These are phyloP conservation scores for Limonius californicus DNA, from an alignment of 1,140 invertebrate species.

Conservation along the genomic window DNA sequence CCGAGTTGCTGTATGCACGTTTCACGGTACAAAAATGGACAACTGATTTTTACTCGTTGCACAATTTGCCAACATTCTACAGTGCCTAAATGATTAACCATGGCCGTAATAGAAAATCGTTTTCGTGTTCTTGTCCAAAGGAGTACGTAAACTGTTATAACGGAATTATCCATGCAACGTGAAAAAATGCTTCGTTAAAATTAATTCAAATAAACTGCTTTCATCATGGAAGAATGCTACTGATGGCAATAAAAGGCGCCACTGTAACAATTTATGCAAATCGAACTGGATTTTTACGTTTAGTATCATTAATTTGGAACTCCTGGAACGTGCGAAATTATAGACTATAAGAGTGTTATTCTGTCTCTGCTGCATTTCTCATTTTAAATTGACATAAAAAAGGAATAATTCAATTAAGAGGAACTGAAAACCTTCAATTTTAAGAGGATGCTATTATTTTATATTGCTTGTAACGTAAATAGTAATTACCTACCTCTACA, in stretches of 20 bases:
- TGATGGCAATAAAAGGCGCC: conserved; percentile 25
- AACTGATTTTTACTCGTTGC: too few relatives aligned
- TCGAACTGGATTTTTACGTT: conserved; percentile 24
- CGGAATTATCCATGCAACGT: too few relatives aligned
- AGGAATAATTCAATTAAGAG: not conserved
- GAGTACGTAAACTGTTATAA: too few relatives aligned
- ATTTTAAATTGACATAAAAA: conserved; percentile 10
- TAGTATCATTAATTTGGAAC: conserved; percentile 18
- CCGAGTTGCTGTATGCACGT: not conserved
- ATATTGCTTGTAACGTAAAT: too few relatives aligned
- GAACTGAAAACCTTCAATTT: conserved; percentile 1
- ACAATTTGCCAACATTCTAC: too few relatives aligned
- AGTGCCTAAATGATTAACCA: too few relatives aligned
- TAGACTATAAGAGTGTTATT: conserved; percentile 3
- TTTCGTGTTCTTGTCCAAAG: too few relatives aligned
- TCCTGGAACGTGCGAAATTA: conserved; percentile 21
- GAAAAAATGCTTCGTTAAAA: too few relatives aligned
- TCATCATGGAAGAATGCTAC: conserved; percentile 1
- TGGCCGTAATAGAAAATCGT: too few relatives aligned
- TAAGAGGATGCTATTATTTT: too few relatives aligned
- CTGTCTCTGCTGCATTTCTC: conserved; percentile 7
- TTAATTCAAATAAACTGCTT: not conserved
- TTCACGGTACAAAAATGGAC: too few relatives aligned
- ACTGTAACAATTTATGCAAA: conserved; percentile 25
- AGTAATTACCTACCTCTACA: too few relatives aligned